Evolutionary conservation across 2,888 invertebrate species (phyloP).

Genomic region (Drosophila pegasa): DNA sequence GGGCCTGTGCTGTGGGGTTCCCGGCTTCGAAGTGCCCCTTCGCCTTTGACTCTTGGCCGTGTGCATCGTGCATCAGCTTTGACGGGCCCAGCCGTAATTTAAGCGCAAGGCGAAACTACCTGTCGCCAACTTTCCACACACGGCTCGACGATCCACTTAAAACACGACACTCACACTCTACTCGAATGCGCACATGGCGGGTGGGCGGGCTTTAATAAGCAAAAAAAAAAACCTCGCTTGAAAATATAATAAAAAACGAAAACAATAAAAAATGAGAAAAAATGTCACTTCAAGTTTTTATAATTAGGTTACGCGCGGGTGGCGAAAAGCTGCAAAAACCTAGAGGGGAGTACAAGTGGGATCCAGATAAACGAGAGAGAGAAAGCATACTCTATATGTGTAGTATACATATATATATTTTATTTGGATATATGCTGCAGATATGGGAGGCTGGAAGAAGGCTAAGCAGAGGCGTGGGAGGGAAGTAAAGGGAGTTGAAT

Average conservation of each 20-base stretch:
- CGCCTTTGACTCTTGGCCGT: constrained; percentile 14
- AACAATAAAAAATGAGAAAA: constrained; percentile 22
- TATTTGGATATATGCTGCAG: constrained; percentile 7
- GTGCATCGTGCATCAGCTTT: constrained; percentile 16
- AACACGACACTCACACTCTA: constrained; percentile 9
- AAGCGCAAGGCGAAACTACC: constrained; percentile 24
- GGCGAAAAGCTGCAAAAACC: constrained; percentile 52
- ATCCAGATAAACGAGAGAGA: constrained; percentile 22
- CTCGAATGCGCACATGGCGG: constrained; percentile 25
- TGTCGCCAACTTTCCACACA: constrained; percentile 51
- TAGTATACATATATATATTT: background rate
- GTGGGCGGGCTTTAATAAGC: constrained; percentile 40
- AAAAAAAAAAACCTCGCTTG: constrained; percentile 21
- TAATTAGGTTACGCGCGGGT: constrained; percentile 78
- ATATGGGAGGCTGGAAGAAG: constrained; percentile 5
- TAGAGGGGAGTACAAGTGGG: background rate
- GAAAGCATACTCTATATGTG: constrained; percentile 13
- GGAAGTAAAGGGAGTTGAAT: background rate
- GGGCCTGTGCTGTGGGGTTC: background rate
- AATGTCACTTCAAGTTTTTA: constrained; percentile 65
- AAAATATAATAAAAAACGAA: constrained; percentile 32
- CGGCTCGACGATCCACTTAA: constrained; percentile 25
- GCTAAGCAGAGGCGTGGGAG: constrained; percentile 5
- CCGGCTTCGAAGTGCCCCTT: background rate
- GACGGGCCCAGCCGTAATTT: constrained; percentile 6